Percentiles rank a stretch among this genome's conserved stretches.
Conservation (phyloP, 2,888 invertebrate genomes). For the Mallateleia sp. region DNA sequence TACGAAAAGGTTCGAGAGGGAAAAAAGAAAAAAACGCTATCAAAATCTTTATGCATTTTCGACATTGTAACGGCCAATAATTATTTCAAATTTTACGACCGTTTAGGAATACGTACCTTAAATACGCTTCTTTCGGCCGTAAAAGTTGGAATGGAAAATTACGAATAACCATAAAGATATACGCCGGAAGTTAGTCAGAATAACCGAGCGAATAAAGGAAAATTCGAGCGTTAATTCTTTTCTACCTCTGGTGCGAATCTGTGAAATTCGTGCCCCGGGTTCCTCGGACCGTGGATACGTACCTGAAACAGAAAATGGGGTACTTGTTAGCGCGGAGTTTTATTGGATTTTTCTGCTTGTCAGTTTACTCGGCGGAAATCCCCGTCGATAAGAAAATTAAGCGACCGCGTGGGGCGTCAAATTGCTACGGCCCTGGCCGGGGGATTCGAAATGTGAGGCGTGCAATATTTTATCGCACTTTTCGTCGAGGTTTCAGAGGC, state of each 20-base stretch:
- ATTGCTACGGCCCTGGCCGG: constrained; percentile 3
- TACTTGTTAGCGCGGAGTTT: constrained; percentile 14
- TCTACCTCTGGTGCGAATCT: too few relatives aligned
- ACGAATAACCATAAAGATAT: constrained; percentile 44
- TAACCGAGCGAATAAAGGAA: too few relatives aligned
- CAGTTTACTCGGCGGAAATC: neutral
- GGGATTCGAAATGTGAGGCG: constrained; percentile 37
- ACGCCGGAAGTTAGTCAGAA: neutral
- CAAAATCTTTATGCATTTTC: constrained; percentile 45
- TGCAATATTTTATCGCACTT: constrained; percentile 65
- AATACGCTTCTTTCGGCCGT: constrained; percentile 15
- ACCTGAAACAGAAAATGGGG: constrained; percentile 62
- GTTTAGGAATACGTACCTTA: constrained; percentile 45
- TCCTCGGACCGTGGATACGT: constrained; percentile 21
- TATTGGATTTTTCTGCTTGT: neutral
- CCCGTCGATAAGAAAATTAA: constrained; percentile 6
- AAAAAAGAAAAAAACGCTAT: constrained; percentile 50
- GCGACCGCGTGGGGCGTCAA: neutral
- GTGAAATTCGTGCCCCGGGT: neutral
- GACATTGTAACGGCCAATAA: constrained; percentile 53
- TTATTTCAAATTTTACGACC: constrained; percentile 55
- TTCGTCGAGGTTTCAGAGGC: constrained; percentile 61
- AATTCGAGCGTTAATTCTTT: neutral
- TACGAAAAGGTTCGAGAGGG: constrained; percentile 14
- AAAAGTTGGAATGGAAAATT: constrained; percentile 51